Conservation (phyloP, 2,888 invertebrate genomes). For the Orchesella flavescens region DNA sequence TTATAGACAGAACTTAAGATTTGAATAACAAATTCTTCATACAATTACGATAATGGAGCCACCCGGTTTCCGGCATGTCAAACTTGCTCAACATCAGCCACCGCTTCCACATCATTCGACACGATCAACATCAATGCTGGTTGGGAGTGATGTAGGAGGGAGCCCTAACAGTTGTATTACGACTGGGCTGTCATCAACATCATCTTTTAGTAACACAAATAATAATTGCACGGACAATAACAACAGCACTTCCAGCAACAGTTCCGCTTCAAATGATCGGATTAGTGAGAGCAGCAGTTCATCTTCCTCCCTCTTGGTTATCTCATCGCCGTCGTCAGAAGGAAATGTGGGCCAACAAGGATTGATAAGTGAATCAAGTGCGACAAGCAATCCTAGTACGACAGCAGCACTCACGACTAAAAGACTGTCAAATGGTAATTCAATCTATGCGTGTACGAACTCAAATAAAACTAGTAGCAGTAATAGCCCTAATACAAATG, state of each 20-base stretch:
- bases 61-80: constrained; percentile 58
- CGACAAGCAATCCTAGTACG: constrained; percentile 8
- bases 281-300: constrained; percentile 16
- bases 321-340: constrained; percentile 47
- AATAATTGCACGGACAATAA: constrained; percentile 23
- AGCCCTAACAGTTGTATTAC: constrained; percentile 9
- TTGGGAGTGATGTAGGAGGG: constrained; percentile 15
- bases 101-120: background rate
- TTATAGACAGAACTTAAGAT: constrained; percentile 1
- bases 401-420: constrained; percentile 18
- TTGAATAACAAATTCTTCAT: too few species aligned
- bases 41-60: constrained; percentile 41
- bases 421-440: constrained; percentile 40
- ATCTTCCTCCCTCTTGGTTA: constrained; percentile 39
- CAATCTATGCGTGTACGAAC: background rate
- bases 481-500: constrained; percentile 1
- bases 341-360: constrained; percentile 61
- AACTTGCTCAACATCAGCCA: constrained; percentile 42
- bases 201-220: constrained; percentile 27
- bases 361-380: constrained; percentile 55
- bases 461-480: constrained; percentile 23
- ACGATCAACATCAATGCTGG: constrained; percentile 12
- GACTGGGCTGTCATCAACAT: constrained; percentile 33
- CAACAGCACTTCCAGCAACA: constrained; percentile 1
- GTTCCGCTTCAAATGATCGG: background rate